These are phyloP conservation scores for Lycia hirtaria DNA, from an alignment of 2,888 invertebrate genomes.

Conservation along the genomic window DNA sequence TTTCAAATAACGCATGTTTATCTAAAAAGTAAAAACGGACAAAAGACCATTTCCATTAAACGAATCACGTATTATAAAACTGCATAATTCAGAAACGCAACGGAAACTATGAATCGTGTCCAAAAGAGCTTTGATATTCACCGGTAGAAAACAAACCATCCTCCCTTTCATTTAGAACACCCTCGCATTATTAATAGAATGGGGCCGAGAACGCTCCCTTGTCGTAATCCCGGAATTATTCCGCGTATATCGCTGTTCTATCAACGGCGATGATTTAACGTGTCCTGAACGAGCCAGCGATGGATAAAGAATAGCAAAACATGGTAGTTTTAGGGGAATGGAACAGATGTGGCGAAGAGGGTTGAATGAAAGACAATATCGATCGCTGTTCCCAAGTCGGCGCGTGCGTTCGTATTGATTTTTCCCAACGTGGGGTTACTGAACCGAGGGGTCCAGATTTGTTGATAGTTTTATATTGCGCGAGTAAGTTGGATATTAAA, in stretches of 20 bases:
- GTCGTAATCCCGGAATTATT: conserved; percentile 15
- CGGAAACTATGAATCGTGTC: conserved; percentile 33
- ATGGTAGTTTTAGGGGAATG: conserved; percentile 8
- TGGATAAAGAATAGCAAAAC: conserved; percentile 19
- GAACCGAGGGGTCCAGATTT: conserved; percentile 30
- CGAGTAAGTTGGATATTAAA: conserved; percentile 32
- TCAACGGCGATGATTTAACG: conserved; percentile 12
- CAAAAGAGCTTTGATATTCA: conserved; percentile 32
- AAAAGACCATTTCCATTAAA: conserved; percentile 27
- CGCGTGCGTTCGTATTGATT: conserved; percentile 71
- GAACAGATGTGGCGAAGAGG: conserved; percentile 72
- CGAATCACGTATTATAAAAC: conserved; percentile 36
- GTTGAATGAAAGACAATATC: conserved; percentile 73
- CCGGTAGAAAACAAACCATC: conserved; percentile 33
- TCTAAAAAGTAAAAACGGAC: conserved; percentile 19
- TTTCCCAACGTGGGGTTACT: conserved; percentile 59
- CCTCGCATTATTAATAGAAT: conserved; percentile 35
- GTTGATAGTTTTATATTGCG: conserved; percentile 35
- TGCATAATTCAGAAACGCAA: conserved; percentile 26
- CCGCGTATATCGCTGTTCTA: conserved; percentile 26
- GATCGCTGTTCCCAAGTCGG: conserved; percentile 57
- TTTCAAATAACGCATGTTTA: conserved; percentile 13
- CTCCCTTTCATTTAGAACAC: conserved; percentile 32
- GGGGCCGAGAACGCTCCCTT: conserved; percentile 28
- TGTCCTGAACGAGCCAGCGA: conserved; percentile 23